phyloP scores from a whole-genome alignment of 2,113 vertebrate species.

The Myotis lucifugus region DNA sequence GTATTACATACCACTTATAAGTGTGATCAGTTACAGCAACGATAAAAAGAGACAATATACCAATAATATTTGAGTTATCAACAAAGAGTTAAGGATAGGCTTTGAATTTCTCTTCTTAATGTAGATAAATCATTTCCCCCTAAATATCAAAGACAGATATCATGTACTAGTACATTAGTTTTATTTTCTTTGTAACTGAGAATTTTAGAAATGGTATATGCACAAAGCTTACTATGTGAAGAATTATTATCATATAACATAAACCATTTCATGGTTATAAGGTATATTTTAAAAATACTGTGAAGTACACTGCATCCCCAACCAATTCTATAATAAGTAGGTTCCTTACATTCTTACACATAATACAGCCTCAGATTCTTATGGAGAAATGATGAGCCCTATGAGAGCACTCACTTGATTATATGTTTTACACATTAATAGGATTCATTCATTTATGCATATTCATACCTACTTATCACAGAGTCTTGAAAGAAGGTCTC shows the following conservation, averaged over 20 bases:
- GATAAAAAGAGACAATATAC: background rate
- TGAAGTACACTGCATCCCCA: background rate
- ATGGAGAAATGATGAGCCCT: background rate
- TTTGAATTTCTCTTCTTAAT: conserved; percentile 19
- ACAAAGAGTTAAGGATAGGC: background rate
- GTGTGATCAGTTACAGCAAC: background rate
- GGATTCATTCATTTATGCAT: background rate
- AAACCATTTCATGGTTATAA: background rate
- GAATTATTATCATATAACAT: background rate
- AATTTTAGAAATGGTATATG: background rate
- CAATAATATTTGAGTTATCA: background rate
- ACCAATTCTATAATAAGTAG: background rate
- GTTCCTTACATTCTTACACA: background rate
- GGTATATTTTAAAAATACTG: background rate
- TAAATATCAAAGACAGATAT: conserved; percentile 5
- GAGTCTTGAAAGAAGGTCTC: background rate
- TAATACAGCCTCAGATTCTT: background rate
- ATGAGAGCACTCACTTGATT: background rate
- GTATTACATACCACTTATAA: background rate
- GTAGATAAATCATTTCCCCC: background rate
- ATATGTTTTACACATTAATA: background rate
- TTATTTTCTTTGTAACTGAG: background rate
- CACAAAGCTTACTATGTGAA: background rate
- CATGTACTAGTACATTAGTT: background rate
- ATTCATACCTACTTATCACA: background rate